These are phyloP conservation scores for Diaphora mendica DNA, from an alignment of 2,888 invertebrate genomes.

Conservation along the genomic window DNA sequence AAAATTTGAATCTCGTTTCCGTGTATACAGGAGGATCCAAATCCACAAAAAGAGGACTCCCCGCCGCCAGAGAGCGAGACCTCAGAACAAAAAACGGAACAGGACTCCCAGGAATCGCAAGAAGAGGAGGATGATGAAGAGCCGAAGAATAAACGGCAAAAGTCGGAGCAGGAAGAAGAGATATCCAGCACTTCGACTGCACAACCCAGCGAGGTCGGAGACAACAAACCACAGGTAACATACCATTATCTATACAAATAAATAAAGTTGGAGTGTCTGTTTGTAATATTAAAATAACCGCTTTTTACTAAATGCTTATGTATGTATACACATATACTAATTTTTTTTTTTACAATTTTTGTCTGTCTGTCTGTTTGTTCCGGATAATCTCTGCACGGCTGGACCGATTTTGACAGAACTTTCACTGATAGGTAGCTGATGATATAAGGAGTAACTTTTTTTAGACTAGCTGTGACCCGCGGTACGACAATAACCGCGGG, in stretches of 20 bases:
- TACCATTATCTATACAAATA: not conserved
- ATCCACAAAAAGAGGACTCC: constrained; percentile 62
- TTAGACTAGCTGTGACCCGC: too few species aligned
- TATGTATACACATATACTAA: too few species aligned
- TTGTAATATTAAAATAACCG: too few species aligned
- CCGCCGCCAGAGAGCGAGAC: constrained; percentile 70
- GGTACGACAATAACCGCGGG: too few species aligned
- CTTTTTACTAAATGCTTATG: too few species aligned
- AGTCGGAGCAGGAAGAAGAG: constrained; percentile 74
- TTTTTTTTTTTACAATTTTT: too few species aligned
- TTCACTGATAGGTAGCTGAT: too few species aligned
- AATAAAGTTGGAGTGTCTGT: too few species aligned
- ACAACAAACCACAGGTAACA: constrained; percentile 64
- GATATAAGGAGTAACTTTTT: too few species aligned
- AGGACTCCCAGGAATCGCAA: constrained; percentile 50
- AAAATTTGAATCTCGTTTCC: not conserved
- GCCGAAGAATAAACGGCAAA: constrained; percentile 63
- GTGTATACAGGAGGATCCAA: constrained; percentile 65
- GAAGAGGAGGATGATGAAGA: constrained; percentile 54
- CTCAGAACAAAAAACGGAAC: constrained; percentile 59
- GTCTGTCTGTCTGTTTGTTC: too few species aligned
- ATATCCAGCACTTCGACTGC: constrained; percentile 75
- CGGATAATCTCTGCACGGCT: too few species aligned
- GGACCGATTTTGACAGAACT: too few species aligned
- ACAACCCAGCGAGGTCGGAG: constrained; percentile 54